phyloP scores from a whole-genome alignment of 2,113 vertebrate genomes.

The Macaca mulatta region DNA sequence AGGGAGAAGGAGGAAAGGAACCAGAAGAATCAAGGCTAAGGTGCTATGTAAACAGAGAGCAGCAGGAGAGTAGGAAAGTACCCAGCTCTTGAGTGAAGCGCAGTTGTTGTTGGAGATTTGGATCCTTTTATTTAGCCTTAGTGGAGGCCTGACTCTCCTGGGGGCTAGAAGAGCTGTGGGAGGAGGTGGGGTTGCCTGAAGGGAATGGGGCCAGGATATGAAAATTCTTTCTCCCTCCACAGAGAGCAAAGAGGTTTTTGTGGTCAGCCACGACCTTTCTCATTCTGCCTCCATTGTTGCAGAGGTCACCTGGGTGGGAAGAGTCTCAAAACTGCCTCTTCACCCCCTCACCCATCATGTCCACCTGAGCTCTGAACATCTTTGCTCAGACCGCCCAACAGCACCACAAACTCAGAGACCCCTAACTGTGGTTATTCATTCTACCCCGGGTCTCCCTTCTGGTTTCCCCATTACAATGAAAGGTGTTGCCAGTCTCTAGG shows the following conservation, averaged over 20 bases:
- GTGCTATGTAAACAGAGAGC: too few relatives aligned
- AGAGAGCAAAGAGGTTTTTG: not conserved
- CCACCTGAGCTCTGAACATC: not conserved
- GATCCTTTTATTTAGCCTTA: not conserved
- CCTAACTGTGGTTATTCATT: not conserved
- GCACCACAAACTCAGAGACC: not conserved
- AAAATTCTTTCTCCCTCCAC: not conserved
- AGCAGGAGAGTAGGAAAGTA: too few relatives aligned
- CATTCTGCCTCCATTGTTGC: not conserved
- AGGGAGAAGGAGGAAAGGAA: too few relatives aligned
- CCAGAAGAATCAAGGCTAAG: fast-evolving
- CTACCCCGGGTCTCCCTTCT: not conserved
- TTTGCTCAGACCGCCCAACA: not conserved
- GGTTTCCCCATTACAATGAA: not conserved
- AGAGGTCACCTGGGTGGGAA: not conserved
- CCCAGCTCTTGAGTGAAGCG: not conserved
- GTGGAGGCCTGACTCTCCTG: not conserved
- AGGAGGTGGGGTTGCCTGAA: not conserved
- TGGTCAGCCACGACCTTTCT: not conserved
- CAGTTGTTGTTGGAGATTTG: not conserved
- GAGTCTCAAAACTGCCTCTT: not conserved
- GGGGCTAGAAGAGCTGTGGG: too few relatives aligned
- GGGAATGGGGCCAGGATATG: not conserved
- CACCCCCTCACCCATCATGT: too few relatives aligned
- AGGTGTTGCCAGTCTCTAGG: not conserved